Percentiles rank a stretch among this genome's conserved stretches.
Conservation (phyloP, 2,888 invertebrate genomes). For the Thymelicus lineola region DNA sequence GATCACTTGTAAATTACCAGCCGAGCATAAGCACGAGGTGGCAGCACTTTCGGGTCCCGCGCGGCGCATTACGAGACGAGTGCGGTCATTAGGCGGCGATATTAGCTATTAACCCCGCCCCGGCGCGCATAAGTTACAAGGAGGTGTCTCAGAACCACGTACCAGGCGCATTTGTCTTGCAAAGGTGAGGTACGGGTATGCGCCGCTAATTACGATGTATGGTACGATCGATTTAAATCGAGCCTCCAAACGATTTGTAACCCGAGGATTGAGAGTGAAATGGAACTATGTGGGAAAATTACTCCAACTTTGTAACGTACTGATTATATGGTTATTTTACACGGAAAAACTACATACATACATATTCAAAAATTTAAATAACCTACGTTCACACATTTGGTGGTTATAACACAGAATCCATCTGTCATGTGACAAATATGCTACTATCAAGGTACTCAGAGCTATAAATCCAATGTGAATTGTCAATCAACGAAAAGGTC, state of each 20-base stretch:
- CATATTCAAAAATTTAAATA: too few relatives aligned
- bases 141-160: conserved; percentile 50
- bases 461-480: too few relatives aligned
- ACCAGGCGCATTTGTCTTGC: conserved; percentile 65
- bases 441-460: too few relatives aligned
- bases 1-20: conserved; percentile 58
- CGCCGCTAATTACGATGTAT: conserved; percentile 46
- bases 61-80: conserved; percentile 81
- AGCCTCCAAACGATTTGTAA: conserved; percentile 38
- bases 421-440: too few relatives aligned
- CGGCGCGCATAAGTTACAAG: conserved; percentile 68
- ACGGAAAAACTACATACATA: too few relatives aligned
- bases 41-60: conserved; percentile 62
- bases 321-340: too few relatives aligned
- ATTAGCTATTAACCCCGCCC: conserved; percentile 83
- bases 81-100: conserved; percentile 83
- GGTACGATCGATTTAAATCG: conserved; percentile 39
- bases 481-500: too few relatives aligned
- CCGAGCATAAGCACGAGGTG: conserved; percentile 57
- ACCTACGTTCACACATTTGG: too few relatives aligned
- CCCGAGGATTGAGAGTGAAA: conserved; percentile 22
- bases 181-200: conserved; percentile 48
- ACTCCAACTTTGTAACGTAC: conserved; percentile 4
- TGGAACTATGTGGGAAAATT: conserved; percentile 12
- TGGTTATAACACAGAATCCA: too few relatives aligned